Base-by-base conservation (phyloP, 1,140 invertebrate genomes). In the Temnothorax curvispinosus region DNA sequence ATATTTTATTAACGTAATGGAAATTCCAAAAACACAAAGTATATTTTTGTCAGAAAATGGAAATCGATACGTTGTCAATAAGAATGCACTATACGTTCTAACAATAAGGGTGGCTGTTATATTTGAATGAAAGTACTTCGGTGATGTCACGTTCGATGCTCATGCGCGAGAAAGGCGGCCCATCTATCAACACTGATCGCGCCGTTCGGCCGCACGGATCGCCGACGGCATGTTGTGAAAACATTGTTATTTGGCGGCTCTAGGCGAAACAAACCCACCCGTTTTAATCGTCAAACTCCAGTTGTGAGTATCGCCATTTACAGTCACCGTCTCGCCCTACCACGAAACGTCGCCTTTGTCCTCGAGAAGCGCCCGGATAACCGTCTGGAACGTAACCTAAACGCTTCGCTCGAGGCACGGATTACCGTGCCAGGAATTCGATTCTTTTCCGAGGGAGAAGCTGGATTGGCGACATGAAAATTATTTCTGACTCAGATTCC, bases 261-360 rank as follows among this genome's bases (percentile, higher is more conserved):
- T 21, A 78, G 64, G 71, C 67, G 58, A 21, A 32, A 82, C 52
- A 54, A 60, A 78, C 8, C 50, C 76, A n/a, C 7, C 5, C 7
- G 44, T 88, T 41, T 41, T 82, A 82, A 82, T 76, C 44, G 3
- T 35, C 35, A 71, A 18, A 54, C 32, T 67, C n/a, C 21, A 84
- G 11, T 15, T 76, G 80, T 87, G 18, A 89, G 54, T 71, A 87
- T 35, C 5, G 50, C 38, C n/a, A 41, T 27, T 52, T 2, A 38
- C 13, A 60, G 11, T 60, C n/a, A 27, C 27, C 4, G 38, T 60
- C 44, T 27, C 11, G 41, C 52, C 5, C 21, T 35, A 11, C 21
- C 35, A 27, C 47, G 9, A n/a, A 44, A 58, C n/a, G 35, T n/a
- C 21, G 64, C 67, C 27, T 56, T 82, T 69, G n/a, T 21, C 1